Percentiles rank a stretch among this genome's conserved stretches.
These are phyloP conservation scores for Penaeus indicus DNA, from an alignment of 1,140 invertebrate species.

Conservation along the genomic window DNA sequence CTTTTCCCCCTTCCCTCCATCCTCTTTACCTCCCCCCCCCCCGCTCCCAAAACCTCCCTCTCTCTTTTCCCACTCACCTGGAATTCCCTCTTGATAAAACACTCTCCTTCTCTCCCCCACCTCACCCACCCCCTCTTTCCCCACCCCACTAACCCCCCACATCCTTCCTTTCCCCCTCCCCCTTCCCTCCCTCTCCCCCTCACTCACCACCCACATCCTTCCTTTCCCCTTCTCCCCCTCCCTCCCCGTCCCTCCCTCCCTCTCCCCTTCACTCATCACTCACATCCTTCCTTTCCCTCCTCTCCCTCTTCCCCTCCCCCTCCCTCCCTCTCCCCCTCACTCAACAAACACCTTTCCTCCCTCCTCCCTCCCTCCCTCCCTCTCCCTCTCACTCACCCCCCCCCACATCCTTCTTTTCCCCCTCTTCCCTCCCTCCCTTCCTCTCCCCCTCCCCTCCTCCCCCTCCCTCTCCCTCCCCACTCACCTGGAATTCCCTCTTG, in stretches of 20 bases:
- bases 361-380: not conserved
- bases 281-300: not conserved
- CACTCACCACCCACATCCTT: not conserved
- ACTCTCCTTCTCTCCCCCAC: constrained; percentile 68
- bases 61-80: constrained; percentile 70
- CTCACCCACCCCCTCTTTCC: no score
- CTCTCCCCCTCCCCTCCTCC: no score
- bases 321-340: not conserved
- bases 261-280: not conserved
- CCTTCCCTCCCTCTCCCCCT: not conserved
- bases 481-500: constrained; percentile 85
- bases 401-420: not conserved
- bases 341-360: no score
- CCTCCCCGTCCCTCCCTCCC: not conserved
- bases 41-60: no score
- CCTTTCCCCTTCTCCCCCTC: no score
- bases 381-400: not conserved
- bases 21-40: no score
- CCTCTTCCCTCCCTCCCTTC: not conserved
- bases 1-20: not conserved
- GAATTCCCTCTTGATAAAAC: constrained; percentile 85
- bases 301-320: not conserved
- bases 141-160: no score
- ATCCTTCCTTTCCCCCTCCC: not conserved
- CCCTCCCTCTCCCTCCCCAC: not conserved